Conservation (phyloP, 2,888 invertebrate species). For the Nemotelus pantherinus region DNA sequence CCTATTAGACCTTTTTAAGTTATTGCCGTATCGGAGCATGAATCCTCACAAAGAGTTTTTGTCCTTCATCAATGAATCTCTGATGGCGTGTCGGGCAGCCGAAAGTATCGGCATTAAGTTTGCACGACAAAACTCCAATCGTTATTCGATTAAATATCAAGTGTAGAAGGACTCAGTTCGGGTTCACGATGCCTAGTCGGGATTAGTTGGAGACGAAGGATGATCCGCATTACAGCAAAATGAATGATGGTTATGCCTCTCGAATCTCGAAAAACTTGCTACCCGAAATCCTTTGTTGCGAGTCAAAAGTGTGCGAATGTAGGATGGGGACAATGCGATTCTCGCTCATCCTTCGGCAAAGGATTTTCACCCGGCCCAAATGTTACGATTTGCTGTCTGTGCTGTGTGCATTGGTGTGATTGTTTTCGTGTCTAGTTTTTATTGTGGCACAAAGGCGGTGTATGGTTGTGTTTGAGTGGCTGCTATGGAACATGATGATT, state of each 20-base stretch:
- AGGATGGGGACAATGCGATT: constrained; percentile 45
- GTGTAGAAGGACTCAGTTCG: constrained; percentile 52
- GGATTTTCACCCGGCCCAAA: constrained; percentile 41
- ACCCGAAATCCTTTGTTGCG: background rate
- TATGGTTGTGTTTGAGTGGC: background rate
- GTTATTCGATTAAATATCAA: constrained; percentile 63
- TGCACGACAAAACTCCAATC: constrained; percentile 57
- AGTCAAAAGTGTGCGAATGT: constrained; percentile 53
- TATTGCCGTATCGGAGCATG: constrained; percentile 17
- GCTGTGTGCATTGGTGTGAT: background rate
- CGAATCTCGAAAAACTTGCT: constrained; percentile 4
- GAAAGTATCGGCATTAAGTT: constrained; percentile 51
- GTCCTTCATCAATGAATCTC: constrained; percentile 41
- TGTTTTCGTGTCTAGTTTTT: too few species aligned
- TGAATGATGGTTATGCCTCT: constrained; percentile 47
- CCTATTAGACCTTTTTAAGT: background rate
- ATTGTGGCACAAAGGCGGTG: background rate
- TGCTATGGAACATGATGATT: constrained; percentile 19
- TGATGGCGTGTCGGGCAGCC: constrained; percentile 45
- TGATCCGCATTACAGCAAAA: constrained; percentile 54
- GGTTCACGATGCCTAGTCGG: constrained; percentile 21
- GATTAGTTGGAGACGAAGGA: constrained; percentile 45
- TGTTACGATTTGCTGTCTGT: constrained; percentile 46
- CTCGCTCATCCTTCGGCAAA: constrained; percentile 4
- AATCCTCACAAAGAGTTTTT: constrained; percentile 14